Evolutionary conservation across 2,888 invertebrate genomes (phyloP).

Genomic region (Fragum whitleyi): DNA sequence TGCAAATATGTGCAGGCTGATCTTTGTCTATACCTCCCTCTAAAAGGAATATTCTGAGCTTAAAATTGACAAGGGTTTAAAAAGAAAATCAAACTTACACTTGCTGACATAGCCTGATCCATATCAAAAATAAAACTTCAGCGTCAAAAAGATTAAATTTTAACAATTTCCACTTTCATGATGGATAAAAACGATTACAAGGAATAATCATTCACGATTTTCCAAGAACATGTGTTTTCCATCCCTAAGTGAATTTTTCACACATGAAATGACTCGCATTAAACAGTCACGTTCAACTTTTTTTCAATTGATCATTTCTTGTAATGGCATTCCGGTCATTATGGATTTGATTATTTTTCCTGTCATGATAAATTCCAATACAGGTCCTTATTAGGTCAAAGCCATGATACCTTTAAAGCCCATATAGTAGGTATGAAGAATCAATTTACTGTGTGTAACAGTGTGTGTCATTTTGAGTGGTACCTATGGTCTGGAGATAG

Average conservation of each 20-base stretch:
- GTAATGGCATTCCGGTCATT: not conserved
- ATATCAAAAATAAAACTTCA: not conserved
- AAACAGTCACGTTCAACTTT: conserved; percentile 16
- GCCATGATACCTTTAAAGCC: too few relatives aligned
- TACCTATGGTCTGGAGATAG: too few relatives aligned
- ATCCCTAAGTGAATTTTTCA: conserved; percentile 9
- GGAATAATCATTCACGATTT: not conserved
- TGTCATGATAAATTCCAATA: too few relatives aligned
- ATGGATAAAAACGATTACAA: not conserved
- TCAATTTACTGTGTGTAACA: too few relatives aligned
- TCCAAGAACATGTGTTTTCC: conserved; percentile 9
- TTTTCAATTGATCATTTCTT: conserved; percentile 4
- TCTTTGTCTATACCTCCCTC: too few relatives aligned
- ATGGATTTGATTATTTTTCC: not conserved
- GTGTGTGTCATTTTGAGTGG: too few relatives aligned
- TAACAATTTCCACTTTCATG: not conserved
- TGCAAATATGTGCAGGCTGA: too few relatives aligned
- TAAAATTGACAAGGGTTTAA: too few relatives aligned
- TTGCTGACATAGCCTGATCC: not conserved
- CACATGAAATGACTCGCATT: conserved; percentile 2
- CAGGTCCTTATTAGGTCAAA: too few relatives aligned
- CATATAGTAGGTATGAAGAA: too few relatives aligned
- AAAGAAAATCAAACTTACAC: conserved; percentile 1
- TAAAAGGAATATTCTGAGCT: too few relatives aligned
- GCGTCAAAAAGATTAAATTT: not conserved